Evolutionary conservation across 2,797 vertebrate genomes (phyloP), one percentile per base, ranked within the genome.

Genomic region (Astyanax mexicanus): DNA sequence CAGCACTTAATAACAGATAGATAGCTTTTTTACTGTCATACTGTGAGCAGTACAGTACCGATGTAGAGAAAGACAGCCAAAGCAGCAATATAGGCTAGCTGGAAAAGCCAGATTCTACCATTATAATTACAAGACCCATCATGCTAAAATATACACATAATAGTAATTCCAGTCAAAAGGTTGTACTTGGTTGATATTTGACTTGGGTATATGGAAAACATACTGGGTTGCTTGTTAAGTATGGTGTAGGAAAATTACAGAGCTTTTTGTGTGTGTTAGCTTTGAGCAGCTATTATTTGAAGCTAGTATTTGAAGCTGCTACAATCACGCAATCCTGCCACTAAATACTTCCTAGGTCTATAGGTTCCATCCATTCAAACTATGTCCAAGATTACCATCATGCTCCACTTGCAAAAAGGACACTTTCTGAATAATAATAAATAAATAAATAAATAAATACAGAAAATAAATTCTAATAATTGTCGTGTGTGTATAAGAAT

Each of bases 71-170:
- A 79, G 42, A 76, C 37, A 68, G 80, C 65, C 75, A 55, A 79
- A 67, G 66, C 75, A 82, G 69, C 45, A 70, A 77, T 82, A 79
- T 61, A 80, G 77, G 60, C 25, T 75, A 78, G 72, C 68, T 25
- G 15, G 54, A 78, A 68, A 32, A 78, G 77, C 66, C 51, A 74
- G 60, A 62, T 47, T 67, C 72, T 76, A 81, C 69, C 21, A 13
- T 77, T 51, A 42, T 65, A 62, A 74, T 60, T 67, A 77, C 80
- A 77, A 83, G 74, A 77, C 62, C 73, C 44, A 54, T 77, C 69
- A 80, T 79, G 79, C 78, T 85, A 82, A 68, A 82, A 85, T 74
- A 81, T 75, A 84, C 66, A 78, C 68, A 79, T 40, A 78, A 52
- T 64, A 75, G 67, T 57, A 74, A 67, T 72, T 68, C 54, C 51